These are phyloP conservation scores for Danio tinwini DNA, from an alignment of 2,797 vertebrate species.

Conservation along the genomic window DNA sequence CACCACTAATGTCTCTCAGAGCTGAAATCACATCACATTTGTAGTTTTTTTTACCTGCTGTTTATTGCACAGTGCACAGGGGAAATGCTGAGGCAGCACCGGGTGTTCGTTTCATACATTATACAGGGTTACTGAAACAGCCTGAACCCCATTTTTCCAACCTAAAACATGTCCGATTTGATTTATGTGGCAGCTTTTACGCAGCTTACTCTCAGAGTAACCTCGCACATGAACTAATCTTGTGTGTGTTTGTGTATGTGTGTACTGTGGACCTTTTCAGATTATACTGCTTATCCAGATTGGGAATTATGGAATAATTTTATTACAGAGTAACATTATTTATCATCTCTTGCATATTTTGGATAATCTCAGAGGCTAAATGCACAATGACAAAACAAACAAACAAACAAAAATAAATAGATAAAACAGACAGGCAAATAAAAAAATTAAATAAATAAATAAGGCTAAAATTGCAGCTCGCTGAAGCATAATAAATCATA, in stretches of 20 bases:
- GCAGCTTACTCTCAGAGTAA: constrained; percentile 43
- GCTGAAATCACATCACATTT: background rate
- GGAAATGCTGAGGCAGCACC: constrained; percentile 45
- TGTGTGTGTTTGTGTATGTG: background rate
- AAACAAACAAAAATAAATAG: too few species aligned
- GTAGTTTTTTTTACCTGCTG: constrained; percentile 20
- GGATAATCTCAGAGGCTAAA: background rate
- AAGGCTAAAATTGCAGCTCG: too few species aligned
- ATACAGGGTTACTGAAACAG: constrained; percentile 32
- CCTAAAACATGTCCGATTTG: constrained; percentile 49
- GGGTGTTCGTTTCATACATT: constrained; percentile 41
- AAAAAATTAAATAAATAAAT: too few species aligned
- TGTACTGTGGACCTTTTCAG: background rate
- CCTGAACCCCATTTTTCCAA: constrained; percentile 54
- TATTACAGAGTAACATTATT: constrained; percentile 7
- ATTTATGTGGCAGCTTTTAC: constrained; percentile 61
- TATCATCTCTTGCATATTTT: background rate
- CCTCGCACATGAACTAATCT: constrained; percentile 39
- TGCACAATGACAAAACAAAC: background rate
- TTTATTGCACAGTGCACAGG: constrained; percentile 32
- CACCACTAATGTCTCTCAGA: background rate
- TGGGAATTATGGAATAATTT: constrained; percentile 13
- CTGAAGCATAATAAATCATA: too few species aligned
- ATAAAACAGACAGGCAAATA: too few species aligned
- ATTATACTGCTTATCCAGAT: constrained; percentile 6